These are phyloP conservation scores for Tachina lurida DNA, from an alignment of 2,888 invertebrate genomes.

Conservation along the genomic window DNA sequence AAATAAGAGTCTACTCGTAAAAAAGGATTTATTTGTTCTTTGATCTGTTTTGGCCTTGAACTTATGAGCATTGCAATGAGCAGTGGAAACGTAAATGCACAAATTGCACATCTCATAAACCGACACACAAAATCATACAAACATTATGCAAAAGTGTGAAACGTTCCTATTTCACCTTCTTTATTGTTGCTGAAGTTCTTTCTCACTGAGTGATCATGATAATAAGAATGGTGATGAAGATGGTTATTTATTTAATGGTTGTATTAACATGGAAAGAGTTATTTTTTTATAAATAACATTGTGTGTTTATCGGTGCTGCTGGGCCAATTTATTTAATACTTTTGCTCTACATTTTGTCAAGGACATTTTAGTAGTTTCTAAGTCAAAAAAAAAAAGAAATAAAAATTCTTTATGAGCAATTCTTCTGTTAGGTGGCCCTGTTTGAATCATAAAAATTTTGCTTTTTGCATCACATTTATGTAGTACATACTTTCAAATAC, in stretches of 20 bases:
- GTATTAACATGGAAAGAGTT: conserved; percentile 66
- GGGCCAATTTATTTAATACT: neutral
- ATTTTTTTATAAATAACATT: conserved; percentile 33
- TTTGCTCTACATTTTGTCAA: conserved; percentile 38
- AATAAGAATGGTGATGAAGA: conserved; percentile 14
- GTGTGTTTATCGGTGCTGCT: neutral
- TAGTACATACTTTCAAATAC: too few species aligned
- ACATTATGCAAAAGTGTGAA: conserved; percentile 51
- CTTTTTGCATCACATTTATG: neutral
- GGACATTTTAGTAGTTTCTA: conserved; percentile 35
- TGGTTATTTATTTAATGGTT: conserved; percentile 54
- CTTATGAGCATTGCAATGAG: conserved; percentile 26
- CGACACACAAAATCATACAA: conserved; percentile 10
- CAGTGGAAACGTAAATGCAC: conserved; percentile 24
- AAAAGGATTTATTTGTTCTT: conserved; percentile 44
- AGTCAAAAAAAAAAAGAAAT: neutral
- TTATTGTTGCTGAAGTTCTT: neutral
- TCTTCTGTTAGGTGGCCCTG: conserved; percentile 30
- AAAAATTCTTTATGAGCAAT: neutral
- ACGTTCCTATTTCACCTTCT: conserved; percentile 44
- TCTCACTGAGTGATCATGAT: neutral
- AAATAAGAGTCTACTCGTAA: conserved; percentile 27
- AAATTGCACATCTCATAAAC: conserved; percentile 1
- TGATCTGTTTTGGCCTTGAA: conserved; percentile 75
- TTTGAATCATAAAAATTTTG: neutral